Base-by-base conservation (phyloP, 2,888 invertebrate species). In the Copidosoma aretas region DNA sequence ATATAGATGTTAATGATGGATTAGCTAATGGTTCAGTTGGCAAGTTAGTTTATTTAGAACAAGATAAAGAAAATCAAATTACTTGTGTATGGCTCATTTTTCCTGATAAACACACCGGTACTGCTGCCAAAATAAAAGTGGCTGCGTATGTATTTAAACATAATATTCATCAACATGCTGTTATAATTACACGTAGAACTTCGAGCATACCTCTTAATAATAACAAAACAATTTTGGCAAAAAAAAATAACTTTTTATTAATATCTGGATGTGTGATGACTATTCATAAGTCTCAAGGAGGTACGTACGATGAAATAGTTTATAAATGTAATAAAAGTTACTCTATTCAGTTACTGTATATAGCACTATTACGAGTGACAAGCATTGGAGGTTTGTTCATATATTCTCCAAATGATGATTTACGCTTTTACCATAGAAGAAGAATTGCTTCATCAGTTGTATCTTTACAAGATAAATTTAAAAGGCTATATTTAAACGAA, bases 1-100 rank as follows among this genome's bases (percentile, higher is more conserved):
- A 79, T 60, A 77, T 80, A 10, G 78, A 79, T 61, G 78, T 81
- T 3, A 25, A 71, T 51, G 78, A 81, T 75, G 80, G 80, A 41
- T 75, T 79, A 65, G 77, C 75, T 17, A 80, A 80, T 72, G 78
- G 78, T 32, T 76, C 77, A 39, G 70, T 75, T 53, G 78, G 77
- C 19, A 74, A 72, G 70, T 73, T 80, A 60, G 53, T 73, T 32
- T 70, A 75, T 64, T 71, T 82, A 46, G 78, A 78, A 64, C 41
- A n/a, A 15, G 58, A 58, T 39, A 10, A 17, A 58, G 22, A 64
- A 43, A n/a, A n/a, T 15, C n/a, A 64, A 22, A 24, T 69, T 10
- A 67, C 19, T 10, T 56, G 66, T n/a, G 21, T 71, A 15, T 67
- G 71, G 71, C 52, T 71, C 1, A 43, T 54, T 2, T 71, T 71